Evolutionary conservation across 2,113 vertebrate genomes (phyloP).

Genomic region (Propithecus coquereli): DNA sequence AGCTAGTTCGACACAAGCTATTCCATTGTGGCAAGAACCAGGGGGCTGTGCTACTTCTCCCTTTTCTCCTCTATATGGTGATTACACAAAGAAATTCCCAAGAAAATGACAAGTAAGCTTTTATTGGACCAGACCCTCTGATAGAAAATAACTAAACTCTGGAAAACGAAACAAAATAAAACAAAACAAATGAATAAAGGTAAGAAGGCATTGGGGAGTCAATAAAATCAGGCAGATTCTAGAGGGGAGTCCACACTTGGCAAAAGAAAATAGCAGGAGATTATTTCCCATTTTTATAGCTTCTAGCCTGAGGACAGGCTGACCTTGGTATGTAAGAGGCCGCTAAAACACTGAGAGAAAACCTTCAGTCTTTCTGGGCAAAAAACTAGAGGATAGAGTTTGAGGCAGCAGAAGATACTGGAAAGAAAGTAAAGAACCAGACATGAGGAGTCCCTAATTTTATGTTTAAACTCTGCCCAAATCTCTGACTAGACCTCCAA

Average conservation of each 20-base stretch:
- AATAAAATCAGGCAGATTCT: neutral
- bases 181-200: neutral
- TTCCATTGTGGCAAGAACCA: neutral
- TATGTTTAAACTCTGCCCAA: neutral
- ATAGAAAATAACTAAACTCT: neutral
- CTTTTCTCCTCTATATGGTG: neutral
- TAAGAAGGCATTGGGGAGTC: neutral
- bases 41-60: neutral
- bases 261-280: neutral
- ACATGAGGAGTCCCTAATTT: neutral
- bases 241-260: neutral
- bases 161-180: neutral
- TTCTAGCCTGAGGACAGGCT: neutral
- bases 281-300: neutral
- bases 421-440: neutral
- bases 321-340: neutral
- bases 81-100: neutral
- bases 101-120: neutral
- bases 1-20: neutral
- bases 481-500: neutral
- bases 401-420: neutral
- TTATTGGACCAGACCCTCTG: neutral
- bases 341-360: neutral
- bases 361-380: neutral
- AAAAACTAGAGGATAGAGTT: neutral